These are phyloP conservation scores for Cettia cetti DNA, from an alignment of 2,113 vertebrate genomes.

Conservation along the genomic window DNA sequence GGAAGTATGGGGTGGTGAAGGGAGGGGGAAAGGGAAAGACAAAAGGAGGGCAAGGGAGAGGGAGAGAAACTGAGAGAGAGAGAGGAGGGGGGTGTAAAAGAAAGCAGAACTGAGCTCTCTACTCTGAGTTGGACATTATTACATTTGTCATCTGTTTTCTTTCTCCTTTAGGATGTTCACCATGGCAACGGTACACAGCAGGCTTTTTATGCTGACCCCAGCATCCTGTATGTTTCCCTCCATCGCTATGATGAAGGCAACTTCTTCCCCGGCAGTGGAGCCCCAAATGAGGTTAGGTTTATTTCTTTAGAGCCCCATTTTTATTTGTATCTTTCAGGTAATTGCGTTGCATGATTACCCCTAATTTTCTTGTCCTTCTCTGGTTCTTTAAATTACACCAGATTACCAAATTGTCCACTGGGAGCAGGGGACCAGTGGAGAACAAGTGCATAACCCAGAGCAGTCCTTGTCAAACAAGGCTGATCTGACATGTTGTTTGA, in stretches of 20 bases:
- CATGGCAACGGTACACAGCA: conserved; percentile 91
- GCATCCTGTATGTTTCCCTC: conserved; percentile 91
- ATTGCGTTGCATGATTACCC: conserved; percentile 86
- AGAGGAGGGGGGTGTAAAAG: conserved; percentile 47
- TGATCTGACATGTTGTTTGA: conserved; percentile 81
- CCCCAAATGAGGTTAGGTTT: conserved; percentile 94
- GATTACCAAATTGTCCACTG: conserved; percentile 82
- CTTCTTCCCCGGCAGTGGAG: conserved; percentile 89
- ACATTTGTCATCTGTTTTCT: conserved; percentile 91
- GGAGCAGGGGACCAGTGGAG: conserved; percentile 67
- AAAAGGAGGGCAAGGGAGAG: conserved; percentile 61
- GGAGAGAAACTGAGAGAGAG: conserved; percentile 33
- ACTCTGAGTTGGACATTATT: conserved; percentile 79
- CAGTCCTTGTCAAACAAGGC: conserved; percentile 71
- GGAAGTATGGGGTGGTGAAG: conserved; percentile 76
- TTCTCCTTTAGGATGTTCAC: conserved; percentile 89
- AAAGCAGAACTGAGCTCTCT: conserved; percentile 64
- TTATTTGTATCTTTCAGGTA: conserved; percentile 81
- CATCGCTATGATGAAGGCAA: conserved; percentile 92
- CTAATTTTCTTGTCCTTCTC: conserved; percentile 85
- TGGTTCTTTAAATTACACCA: conserved; percentile 84
- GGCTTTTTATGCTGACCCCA: conserved; percentile 89
- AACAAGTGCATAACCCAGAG: conserved; percentile 81
- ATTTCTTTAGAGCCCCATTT: conserved; percentile 86
- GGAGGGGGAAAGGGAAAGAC: conserved; percentile 69